These are phyloP conservation scores for Eumaeus atala DNA, from an alignment of 1,140 invertebrate species.

Conservation along the genomic window DNA sequence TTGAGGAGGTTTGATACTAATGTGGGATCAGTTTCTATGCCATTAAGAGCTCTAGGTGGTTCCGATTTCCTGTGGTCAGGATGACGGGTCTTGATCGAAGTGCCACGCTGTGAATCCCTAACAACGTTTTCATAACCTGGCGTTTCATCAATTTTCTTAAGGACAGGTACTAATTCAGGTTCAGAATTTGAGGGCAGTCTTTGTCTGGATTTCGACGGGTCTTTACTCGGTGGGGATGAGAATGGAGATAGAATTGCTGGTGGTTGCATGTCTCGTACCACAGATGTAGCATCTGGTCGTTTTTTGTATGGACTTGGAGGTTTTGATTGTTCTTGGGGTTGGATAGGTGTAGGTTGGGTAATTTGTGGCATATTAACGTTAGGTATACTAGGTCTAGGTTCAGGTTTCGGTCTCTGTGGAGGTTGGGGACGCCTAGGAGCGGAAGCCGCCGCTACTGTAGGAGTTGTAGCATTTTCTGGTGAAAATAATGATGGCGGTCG, in stretches of 20 bases:
- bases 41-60: slow-evolving; percentile 40
- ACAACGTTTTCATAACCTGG: slow-evolving; percentile 60
- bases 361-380: slow-evolving; percentile 16
- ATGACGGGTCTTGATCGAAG: slow-evolving; percentile 34
- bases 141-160: slow-evolving; percentile 66
- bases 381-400: slow-evolving; percentile 19
- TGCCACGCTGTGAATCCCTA: slow-evolving; percentile 48
- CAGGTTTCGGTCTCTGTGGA: slow-evolving; percentile 24
- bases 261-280: slow-evolving; percentile 57
- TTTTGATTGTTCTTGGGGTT: slow-evolving; percentile 24
- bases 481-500: slow-evolving; percentile 59
- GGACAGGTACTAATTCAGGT: slow-evolving; percentile 54
- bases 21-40: slow-evolving; percentile 67
- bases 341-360: slow-evolving; percentile 21
- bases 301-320: slow-evolving; percentile 47
- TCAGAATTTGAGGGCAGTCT: slow-evolving; percentile 49
- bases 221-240: slow-evolving; percentile 51
- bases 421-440: slow-evolving; percentile 37
- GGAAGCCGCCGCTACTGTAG: slow-evolving; percentile 33
- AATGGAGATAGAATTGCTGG: slow-evolving; percentile 62
- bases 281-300: slow-evolving; percentile 42
- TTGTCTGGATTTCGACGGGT: slow-evolving; percentile 35
- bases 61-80: slow-evolving; percentile 36
- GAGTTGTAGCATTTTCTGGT: slow-evolving; percentile 53
- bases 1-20: slow-evolving; percentile 68